phyloP scores from a whole-genome alignment of 2,113 vertebrate species.

The Nymphicus hollandicus region DNA sequence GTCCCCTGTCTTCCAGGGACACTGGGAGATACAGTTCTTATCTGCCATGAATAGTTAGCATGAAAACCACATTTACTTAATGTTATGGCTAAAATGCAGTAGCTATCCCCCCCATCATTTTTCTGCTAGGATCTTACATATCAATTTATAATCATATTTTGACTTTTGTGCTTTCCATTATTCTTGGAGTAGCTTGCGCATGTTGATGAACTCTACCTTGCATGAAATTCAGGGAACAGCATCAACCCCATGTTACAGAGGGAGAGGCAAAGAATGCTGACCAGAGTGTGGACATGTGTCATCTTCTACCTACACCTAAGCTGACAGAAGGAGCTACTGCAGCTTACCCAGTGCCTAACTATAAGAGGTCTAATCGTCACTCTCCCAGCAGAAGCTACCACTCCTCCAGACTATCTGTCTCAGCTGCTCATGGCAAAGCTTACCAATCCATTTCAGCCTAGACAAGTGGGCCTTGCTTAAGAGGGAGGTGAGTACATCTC shows the following conservation, averaged over 20 bases:
- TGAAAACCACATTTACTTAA: neutral
- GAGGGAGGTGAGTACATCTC: neutral
- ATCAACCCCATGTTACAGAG: neutral
- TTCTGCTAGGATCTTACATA: neutral
- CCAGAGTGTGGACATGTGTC: rapidly evolving
- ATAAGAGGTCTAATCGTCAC: rapidly evolving
- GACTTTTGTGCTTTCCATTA: neutral
- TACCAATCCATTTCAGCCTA: neutral
- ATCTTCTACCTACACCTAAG: neutral
- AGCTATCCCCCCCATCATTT: neutral
- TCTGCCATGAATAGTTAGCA: neutral
- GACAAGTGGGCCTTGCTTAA: neutral
- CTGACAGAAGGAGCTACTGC: neutral
- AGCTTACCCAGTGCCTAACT: neutral
- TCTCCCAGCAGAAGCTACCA: neutral
- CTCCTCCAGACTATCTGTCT: neutral
- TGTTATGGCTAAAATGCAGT: neutral
- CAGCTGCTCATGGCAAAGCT: neutral
- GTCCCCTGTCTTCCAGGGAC: neutral
- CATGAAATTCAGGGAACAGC: neutral
- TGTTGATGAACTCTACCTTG: neutral
- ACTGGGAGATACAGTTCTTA: neutral
- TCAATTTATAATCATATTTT: neutral
- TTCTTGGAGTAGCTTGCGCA: neutral
- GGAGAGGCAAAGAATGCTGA: neutral